These are phyloP conservation scores for Acanthurus leucopareius DNA, from an alignment of 2,797 vertebrate genomes.

Conservation along the genomic window DNA sequence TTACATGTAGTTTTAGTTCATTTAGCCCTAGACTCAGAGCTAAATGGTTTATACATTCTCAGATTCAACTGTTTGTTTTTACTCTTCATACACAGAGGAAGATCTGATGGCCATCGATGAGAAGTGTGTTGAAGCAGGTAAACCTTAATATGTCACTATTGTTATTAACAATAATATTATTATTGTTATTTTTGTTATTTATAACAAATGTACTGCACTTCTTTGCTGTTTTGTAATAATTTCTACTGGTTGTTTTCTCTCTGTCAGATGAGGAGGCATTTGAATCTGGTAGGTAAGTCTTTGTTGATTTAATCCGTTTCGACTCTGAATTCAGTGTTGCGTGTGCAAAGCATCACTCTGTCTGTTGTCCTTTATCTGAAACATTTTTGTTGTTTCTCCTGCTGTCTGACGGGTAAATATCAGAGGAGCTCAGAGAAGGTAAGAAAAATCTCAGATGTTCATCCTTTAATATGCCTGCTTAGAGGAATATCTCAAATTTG, in stretches of 20 bases:
- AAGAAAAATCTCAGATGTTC: slow-evolving; percentile 58
- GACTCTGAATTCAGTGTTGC: neutral
- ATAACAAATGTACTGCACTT: neutral
- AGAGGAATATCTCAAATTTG: too few relatives aligned
- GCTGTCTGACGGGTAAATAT: slow-evolving; percentile 35
- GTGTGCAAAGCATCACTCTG: neutral
- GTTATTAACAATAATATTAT: too few relatives aligned
- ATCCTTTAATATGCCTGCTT: neutral
- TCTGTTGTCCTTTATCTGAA: slow-evolving; percentile 1
- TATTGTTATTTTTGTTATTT: too few relatives aligned
- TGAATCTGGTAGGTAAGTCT: slow-evolving; percentile 95
- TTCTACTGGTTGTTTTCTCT: slow-evolving; percentile 34
- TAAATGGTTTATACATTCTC: neutral
- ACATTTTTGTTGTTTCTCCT: neutral
- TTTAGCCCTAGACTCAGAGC: neutral
- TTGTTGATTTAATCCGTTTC: slow-evolving; percentile 45
- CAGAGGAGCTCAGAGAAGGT: slow-evolving; percentile 97
- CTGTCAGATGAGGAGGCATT: slow-evolving; percentile 94
- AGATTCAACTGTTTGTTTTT: neutral
- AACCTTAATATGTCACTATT: neutral
- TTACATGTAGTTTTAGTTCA: neutral
- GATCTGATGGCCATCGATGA: slow-evolving; percentile 94
- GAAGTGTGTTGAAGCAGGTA: slow-evolving; percentile 96
- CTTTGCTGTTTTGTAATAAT: slow-evolving; percentile 22
- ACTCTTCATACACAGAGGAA: slow-evolving; percentile 85